Evolutionary conservation across 2,888 invertebrate species (phyloP).

Genomic region (Drosophila mercatorum): DNA sequence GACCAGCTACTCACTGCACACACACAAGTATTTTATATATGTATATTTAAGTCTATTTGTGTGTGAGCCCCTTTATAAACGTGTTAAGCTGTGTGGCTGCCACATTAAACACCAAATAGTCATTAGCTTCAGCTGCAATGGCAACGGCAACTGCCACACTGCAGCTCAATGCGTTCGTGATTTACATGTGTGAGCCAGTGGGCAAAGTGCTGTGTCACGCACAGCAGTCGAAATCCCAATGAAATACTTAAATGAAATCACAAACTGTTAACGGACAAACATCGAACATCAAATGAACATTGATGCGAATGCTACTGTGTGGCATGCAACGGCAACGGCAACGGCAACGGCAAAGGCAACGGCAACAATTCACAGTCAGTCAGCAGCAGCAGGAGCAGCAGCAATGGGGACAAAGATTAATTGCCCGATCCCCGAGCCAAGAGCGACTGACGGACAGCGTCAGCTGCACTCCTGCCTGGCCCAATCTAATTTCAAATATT

Average conservation of each 20-base stretch:
- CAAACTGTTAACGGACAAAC: constrained; percentile 59
- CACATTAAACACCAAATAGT: constrained; percentile 70
- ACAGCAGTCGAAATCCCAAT: constrained; percentile 45
- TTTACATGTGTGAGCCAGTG: constrained; percentile 59
- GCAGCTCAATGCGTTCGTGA: constrained; percentile 40
- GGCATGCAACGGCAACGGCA: constrained; percentile 14
- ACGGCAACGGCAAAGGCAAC: not conserved
- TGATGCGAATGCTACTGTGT: constrained; percentile 15
- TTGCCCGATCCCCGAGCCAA: constrained; percentile 25
- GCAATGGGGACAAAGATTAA: constrained; percentile 42
- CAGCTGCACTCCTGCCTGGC: constrained; percentile 14
- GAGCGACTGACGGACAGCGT: constrained; percentile 5
- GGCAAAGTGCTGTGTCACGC: constrained; percentile 8
- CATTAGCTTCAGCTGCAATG: constrained; percentile 57
- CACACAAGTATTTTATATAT: not conserved
- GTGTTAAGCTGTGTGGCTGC: constrained; percentile 65
- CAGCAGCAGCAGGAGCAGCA: constrained; percentile 6
- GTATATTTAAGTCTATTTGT: not conserved
- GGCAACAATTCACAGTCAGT: constrained; percentile 7
- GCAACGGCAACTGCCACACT: constrained; percentile 10
- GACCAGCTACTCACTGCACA: not conserved
- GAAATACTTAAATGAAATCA: constrained; percentile 64
- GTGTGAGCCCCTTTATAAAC: constrained; percentile 38
- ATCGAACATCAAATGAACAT: constrained; percentile 59
- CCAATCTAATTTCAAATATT: constrained; percentile 40